These are phyloP conservation scores for Erebia epiphron DNA, from an alignment of 2,888 invertebrate species.

Conservation along the genomic window DNA sequence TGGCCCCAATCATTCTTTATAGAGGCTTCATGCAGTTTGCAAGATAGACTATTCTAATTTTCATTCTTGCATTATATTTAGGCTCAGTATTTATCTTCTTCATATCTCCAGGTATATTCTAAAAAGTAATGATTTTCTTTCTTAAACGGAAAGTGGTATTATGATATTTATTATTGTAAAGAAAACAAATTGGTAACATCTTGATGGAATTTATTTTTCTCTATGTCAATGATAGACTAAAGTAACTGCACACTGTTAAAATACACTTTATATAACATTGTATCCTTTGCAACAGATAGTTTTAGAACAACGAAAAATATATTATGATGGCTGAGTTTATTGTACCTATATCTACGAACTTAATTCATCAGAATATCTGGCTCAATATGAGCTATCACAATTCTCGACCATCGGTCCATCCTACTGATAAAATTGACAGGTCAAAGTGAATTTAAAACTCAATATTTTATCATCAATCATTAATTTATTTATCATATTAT, in stretches of 20 bases:
- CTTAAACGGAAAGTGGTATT: no score
- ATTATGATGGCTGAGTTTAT: conserved; percentile 67
- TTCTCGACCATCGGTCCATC: conserved; percentile 73
- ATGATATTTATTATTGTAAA: neutral
- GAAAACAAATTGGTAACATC: conserved; percentile 56
- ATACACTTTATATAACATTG: conserved; percentile 63
- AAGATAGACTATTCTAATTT: no score
- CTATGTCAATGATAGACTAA: conserved; percentile 72
- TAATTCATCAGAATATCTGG: conserved; percentile 73
- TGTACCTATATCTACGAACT: conserved; percentile 71
- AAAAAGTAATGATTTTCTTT: no score
- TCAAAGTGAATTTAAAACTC: conserved; percentile 64
- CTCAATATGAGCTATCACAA: conserved; percentile 81
- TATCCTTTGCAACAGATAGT: conserved; percentile 62
- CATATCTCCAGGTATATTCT: no score
- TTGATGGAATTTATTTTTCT: conserved; percentile 78
- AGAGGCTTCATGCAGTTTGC: no score
- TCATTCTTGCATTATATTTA: no score
- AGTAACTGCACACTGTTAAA: conserved; percentile 62
- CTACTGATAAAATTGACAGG: conserved; percentile 64
- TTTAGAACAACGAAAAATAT: conserved; percentile 58
- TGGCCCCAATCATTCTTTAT: no score
- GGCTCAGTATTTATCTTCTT: no score
- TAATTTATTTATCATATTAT: conserved; percentile 58
- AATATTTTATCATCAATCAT: conserved; percentile 51